A percentile compares a stretch with the other conserved stretches of the same genome.
Conservation (phyloP, 2,888 invertebrate genomes). For the Nomada fucata region DNA sequence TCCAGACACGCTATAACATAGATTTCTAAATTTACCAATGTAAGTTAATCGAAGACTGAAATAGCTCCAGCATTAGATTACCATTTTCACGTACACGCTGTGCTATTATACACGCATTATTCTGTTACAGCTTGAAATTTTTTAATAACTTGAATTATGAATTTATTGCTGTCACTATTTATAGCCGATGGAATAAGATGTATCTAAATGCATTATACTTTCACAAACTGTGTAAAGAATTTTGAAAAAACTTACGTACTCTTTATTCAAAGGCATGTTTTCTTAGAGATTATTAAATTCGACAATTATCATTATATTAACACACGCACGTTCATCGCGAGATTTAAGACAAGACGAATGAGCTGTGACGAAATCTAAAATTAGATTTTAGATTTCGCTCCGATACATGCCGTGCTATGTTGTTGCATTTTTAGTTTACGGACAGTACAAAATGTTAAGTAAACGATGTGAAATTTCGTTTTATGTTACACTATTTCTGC, state of each 20-base stretch:
- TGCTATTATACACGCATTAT: not conserved
- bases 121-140: not conserved
- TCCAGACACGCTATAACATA: slow-evolving; percentile 38
- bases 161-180: not conserved
- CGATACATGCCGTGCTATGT: not conserved
- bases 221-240: not conserved
- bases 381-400: slow-evolving; percentile 55
- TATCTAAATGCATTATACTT: not conserved
- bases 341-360: slow-evolving; percentile 45
- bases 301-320: slow-evolving; percentile 42
- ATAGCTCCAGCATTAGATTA: slow-evolving; percentile 45
- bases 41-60: slow-evolving; percentile 60
- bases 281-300: slow-evolving; percentile 32
- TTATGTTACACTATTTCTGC: not conserved
- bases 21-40: slow-evolving; percentile 60
- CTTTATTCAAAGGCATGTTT: slow-evolving; percentile 42
- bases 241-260: slow-evolving; percentile 49
- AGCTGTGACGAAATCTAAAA: slow-evolving; percentile 67
- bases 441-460: not conserved
- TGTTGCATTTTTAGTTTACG: slow-evolving; percentile 21
- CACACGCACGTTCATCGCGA: slow-evolving; percentile 31
- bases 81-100: slow-evolving; percentile 13
- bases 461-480: not conserved
- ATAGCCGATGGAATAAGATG: not conserved
- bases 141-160: not conserved